Conservation (phyloP, 2,888 invertebrate genomes). For the Dione juno region DNA sequence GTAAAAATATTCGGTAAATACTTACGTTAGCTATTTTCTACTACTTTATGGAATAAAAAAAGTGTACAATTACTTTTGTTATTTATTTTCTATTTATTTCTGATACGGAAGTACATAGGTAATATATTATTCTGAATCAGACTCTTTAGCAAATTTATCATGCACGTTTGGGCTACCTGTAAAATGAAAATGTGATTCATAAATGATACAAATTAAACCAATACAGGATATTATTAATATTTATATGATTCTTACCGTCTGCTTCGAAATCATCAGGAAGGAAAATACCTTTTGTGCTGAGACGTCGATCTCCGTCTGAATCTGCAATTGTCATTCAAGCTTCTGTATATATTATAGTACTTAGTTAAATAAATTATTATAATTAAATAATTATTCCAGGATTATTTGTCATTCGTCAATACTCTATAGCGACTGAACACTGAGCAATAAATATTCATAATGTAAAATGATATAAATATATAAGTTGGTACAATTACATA, state of each 20-base stretch:
- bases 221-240: not conserved
- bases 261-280: constrained; percentile 57
- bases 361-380: not conserved
- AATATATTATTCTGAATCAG: constrained; percentile 38
- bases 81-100: constrained; percentile 9
- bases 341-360: not conserved
- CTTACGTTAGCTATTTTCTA: not conserved
- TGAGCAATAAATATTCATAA: not conserved
- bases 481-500: no score
- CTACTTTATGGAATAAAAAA: not conserved
- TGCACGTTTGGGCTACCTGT: constrained; percentile 50
- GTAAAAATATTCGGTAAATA: constrained; percentile 20
- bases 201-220: not conserved
- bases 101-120: not conserved
- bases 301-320: constrained; percentile 47
- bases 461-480: not conserved
- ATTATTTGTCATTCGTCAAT: no score
- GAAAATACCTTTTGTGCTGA: constrained; percentile 58
- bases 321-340: constrained; percentile 45
- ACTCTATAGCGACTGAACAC: no score
- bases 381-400: not conserved
- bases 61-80: not conserved
- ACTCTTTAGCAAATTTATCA: constrained; percentile 43
- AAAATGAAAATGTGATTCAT: constrained; percentile 27
- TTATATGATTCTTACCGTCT: constrained; percentile 53